Evolutionary conservation across 2,888 invertebrate genomes (phyloP).

Genomic region (Craniophora ligustri): DNA sequence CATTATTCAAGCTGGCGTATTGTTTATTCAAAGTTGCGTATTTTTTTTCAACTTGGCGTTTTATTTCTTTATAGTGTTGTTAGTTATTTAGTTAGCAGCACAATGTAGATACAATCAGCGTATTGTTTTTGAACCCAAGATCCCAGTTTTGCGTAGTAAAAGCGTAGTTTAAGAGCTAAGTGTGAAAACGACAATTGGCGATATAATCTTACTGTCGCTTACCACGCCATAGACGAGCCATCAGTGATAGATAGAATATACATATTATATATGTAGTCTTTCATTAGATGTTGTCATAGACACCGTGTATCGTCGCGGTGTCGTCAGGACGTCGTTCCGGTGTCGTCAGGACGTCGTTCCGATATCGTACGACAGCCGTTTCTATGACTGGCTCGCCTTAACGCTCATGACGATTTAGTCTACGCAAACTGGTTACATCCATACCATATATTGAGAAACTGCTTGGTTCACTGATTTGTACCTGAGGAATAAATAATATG

Average conservation of each 20-base stretch:
- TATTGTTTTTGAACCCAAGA: background rate
- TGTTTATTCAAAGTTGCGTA: background rate
- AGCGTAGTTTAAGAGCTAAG: constrained; percentile 29
- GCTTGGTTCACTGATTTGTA: constrained; percentile 69
- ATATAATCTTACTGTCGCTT: constrained; percentile 5
- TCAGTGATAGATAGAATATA: too few relatives aligned
- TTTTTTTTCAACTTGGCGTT: background rate
- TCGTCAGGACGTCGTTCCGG: background rate
- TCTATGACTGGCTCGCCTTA: constrained; percentile 41
- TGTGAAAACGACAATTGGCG: constrained; percentile 31
- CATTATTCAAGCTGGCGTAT: constrained; percentile 8
- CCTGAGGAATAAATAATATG: constrained; percentile 61
- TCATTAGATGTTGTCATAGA: too few relatives aligned
- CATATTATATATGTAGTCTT: too few relatives aligned
- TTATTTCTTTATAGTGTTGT: background rate
- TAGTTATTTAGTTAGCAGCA: too few relatives aligned
- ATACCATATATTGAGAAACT: constrained; percentile 77
- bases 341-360: background rate
- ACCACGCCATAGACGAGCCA: background rate
- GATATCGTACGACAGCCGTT: constrained; percentile 1
- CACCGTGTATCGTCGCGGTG: too few relatives aligned
- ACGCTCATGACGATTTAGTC: constrained; percentile 74
- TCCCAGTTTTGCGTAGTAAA: constrained; percentile 42
- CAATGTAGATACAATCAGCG: constrained; percentile 3
- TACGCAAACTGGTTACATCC: constrained; percentile 79